Evolutionary conservation across 2,797 vertebrate genomes (phyloP), one percentile per base, ranked within the genome.

Genomic region (Nannoperca obscura): DNA sequence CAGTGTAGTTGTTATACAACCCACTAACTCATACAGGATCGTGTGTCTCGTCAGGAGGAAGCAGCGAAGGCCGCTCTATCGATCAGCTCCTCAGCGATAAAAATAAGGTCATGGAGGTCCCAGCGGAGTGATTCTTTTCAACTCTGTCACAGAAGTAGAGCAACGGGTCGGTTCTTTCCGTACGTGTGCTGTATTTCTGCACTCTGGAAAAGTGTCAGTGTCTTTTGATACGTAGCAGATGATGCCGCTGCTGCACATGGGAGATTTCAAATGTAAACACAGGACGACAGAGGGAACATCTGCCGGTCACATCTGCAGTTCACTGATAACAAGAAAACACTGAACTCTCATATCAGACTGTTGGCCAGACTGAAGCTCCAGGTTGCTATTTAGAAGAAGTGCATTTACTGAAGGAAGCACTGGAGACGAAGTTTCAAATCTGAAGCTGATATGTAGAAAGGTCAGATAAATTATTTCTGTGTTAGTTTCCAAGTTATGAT

Each of bases 191-290:
- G 74, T 34, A 11, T 63, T 40, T 38, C 53, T 11, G 13, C 6
- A 30, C n/a, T n/a, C n/a, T n/a, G n/a, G 86, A 77, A 86, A 19
- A 20, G 20, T 74, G 67, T 80, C 74, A 58, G 66, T 24, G 67
- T 36, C 64, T 73, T 74, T 60, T 80, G 83, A 83, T 72, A 63
- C 19, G 27, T 44, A 74, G 78, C 89, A 84, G 88, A 89, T 68
- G 85, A 87, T 87, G 82, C 83, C 77, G 42, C 75, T 47, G 22
- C 55, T 60, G 78, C 76, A 70, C 80, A 80, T 44, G 57, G 71
- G 53, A 52, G 72, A 34, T 61, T 4, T 46, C 65, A 67, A 76
- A 54, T 62, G 78, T 80, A 80, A 86, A 83, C 79, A 76, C 30
- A 15, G 44, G 52, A 2, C 32, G 81, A 80, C 34, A 2, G 70